Percentiles rank a stretch among this genome's conserved stretches.
These are phyloP conservation scores for Glomeris maerens DNA, from an alignment of 1,140 invertebrate genomes.

Conservation along the genomic window DNA sequence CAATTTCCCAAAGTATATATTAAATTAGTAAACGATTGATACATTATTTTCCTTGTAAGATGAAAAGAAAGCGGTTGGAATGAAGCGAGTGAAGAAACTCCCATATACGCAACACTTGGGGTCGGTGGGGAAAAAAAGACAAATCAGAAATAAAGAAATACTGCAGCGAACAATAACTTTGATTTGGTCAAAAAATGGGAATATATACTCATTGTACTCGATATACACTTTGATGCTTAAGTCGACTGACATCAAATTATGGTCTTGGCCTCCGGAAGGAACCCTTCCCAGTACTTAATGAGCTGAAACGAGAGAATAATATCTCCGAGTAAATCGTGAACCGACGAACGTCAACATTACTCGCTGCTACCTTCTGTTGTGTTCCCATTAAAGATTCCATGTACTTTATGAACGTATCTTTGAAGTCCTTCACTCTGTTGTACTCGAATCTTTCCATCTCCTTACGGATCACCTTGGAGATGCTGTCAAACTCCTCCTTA, in stretches of 20 bases:
- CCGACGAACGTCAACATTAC: neutral
- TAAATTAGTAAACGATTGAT: too few species aligned
- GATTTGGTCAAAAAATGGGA: too few species aligned
- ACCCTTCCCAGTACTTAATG: constrained; percentile 90
- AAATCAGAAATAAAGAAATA: too few species aligned
- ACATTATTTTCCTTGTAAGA: too few species aligned
- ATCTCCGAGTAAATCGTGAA: constrained; percentile 15
- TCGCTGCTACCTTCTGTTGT: constrained; percentile 67
- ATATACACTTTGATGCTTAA: too few species aligned
- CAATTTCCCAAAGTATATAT: too few species aligned
- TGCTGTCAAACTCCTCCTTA: constrained; percentile 91
- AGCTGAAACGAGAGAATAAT: constrained; percentile 41
- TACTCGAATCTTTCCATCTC: constrained; percentile 89
- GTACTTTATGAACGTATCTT: constrained; percentile 73
- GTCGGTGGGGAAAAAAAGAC: too few species aligned
- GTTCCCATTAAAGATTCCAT: constrained; percentile 86
- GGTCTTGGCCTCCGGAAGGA: constrained; percentile 78
- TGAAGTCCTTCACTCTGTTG: constrained; percentile 77
- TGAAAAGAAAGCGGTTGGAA: too few species aligned
- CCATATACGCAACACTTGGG: too few species aligned
- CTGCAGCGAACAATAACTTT: too few species aligned
- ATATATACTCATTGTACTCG: too few species aligned
- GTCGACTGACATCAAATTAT: constrained; percentile 60
- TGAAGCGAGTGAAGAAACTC: too few species aligned
- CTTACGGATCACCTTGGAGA: constrained; percentile 88